A percentile compares a stretch with the other conserved stretches of the same genome.
Evolutionary conservation across 2,113 vertebrate genomes (phyloP).

Genomic region (Oncorhynchus kisutch): DNA sequence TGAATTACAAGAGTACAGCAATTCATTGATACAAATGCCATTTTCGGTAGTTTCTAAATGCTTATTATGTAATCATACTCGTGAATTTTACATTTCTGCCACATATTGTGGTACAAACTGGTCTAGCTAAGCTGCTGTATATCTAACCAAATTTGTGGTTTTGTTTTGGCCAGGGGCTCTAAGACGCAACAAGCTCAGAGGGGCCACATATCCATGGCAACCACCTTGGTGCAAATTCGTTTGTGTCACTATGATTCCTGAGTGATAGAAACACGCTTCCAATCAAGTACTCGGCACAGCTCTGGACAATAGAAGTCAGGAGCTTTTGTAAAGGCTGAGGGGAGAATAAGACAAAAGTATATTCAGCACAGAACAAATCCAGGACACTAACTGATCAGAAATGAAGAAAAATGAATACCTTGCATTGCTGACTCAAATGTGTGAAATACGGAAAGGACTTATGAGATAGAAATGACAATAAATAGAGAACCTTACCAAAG

Average conservation of each 20-base stretch:
- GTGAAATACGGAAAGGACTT: too few relatives aligned
- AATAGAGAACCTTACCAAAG: neutral
- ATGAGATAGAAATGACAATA: neutral
- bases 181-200: conserved; percentile 40
- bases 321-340: neutral
- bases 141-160: conserved; percentile 56
- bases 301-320: neutral
- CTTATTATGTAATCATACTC: neutral
- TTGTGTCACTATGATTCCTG: conserved; percentile 29
- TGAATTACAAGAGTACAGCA: neutral
- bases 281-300: neutral
- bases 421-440: too few relatives aligned
- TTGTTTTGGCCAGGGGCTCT: conserved; percentile 54
- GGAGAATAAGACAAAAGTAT: too few relatives aligned
- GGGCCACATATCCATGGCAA: conserved; percentile 63
- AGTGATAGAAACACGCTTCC: neutral
- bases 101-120: neutral
- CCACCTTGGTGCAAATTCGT: conserved; percentile 61
- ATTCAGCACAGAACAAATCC: too few relatives aligned
- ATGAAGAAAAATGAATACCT: too few relatives aligned
- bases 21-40: too few relatives aligned
- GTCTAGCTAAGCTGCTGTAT: conserved; percentile 22
- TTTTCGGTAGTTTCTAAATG: neutral
- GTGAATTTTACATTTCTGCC: neutral
- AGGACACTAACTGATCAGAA: too few relatives aligned